Conservation (phyloP, 2,888 invertebrate genomes). For the Amblyteles armatorius region DNA sequence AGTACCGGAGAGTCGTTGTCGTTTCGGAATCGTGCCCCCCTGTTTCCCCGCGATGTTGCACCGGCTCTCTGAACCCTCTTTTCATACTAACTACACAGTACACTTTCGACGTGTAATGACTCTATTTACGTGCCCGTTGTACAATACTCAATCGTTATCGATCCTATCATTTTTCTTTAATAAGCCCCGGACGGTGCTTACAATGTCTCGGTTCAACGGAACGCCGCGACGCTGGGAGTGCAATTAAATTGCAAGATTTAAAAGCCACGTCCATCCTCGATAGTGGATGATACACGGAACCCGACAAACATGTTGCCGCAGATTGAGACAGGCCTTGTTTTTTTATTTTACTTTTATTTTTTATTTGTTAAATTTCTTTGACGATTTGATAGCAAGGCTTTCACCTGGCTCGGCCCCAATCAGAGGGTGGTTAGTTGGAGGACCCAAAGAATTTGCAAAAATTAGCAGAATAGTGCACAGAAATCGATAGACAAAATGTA, state of each 20-base stretch:
- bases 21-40: conserved; percentile 49
- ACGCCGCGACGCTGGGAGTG: neutral
- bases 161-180: conserved; percentile 55
- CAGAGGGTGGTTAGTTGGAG: too few species aligned
- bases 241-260: neutral
- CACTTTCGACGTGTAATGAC: conserved; percentile 32
- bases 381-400: too few species aligned
- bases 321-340: too few species aligned
- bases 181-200: conserved; percentile 39
- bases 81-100: neutral
- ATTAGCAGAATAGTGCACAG: too few species aligned
- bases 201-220: conserved; percentile 34
- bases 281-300: too few species aligned
- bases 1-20: conserved; percentile 53
- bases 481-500: too few species aligned
- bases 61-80: conserved; percentile 16
- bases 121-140: conserved; percentile 31
- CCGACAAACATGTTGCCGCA: too few species aligned
- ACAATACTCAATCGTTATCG: conserved; percentile 35
- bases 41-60: conserved; percentile 14
- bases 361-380: too few species aligned
- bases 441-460: too few species aligned
- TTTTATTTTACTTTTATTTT: too few species aligned
- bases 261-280: too few species aligned
- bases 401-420: too few species aligned